These are phyloP conservation scores for Ictalurus furcatus DNA, from an alignment of 2,113 vertebrate species.

Conservation along the genomic window DNA sequence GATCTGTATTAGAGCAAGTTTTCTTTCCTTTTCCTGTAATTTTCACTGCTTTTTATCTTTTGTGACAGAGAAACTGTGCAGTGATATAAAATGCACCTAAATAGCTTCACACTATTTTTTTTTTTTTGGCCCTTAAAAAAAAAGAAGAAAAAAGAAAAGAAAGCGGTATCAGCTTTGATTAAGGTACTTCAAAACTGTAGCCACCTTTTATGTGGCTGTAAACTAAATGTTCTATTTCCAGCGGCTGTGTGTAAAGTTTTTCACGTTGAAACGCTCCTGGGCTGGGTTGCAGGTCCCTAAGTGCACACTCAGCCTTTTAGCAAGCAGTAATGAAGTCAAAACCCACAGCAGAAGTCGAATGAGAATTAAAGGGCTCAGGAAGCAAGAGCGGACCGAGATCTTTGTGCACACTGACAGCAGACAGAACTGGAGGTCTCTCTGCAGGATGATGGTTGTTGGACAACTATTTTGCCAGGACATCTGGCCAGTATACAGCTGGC, in stretches of 20 bases:
- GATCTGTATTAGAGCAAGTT: slow-evolving; percentile 69
- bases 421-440: slow-evolving; percentile 31
- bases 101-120: background rate
- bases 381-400: slow-evolving; percentile 41
- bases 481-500: slow-evolving; percentile 42
- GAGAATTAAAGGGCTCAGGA: slow-evolving; percentile 72
- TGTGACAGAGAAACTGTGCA: slow-evolving; percentile 35
- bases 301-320: slow-evolving; percentile 77
- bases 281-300: slow-evolving; percentile 67
- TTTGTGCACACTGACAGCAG: background rate
- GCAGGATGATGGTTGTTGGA: slow-evolving; percentile 29
- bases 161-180: slow-evolving; percentile 28
- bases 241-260: slow-evolving; percentile 48
- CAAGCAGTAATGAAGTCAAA: slow-evolving; percentile 69
- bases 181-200: slow-evolving; percentile 9
- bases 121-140: background rate
- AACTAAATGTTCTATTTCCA: slow-evolving; percentile 29
- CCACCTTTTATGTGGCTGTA: slow-evolving; percentile 18
- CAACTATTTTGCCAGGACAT: slow-evolving; percentile 32
- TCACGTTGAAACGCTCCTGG: slow-evolving; percentile 65
- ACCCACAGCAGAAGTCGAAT: slow-evolving; percentile 72
- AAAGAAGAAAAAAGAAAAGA: background rate
- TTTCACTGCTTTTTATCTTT: slow-evolving; percentile 45
- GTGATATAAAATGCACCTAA: slow-evolving; percentile 25
- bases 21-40: slow-evolving; percentile 66